Conservation (phyloP, 2,797 vertebrate genomes). For the Centropyge bicolor region DNA sequence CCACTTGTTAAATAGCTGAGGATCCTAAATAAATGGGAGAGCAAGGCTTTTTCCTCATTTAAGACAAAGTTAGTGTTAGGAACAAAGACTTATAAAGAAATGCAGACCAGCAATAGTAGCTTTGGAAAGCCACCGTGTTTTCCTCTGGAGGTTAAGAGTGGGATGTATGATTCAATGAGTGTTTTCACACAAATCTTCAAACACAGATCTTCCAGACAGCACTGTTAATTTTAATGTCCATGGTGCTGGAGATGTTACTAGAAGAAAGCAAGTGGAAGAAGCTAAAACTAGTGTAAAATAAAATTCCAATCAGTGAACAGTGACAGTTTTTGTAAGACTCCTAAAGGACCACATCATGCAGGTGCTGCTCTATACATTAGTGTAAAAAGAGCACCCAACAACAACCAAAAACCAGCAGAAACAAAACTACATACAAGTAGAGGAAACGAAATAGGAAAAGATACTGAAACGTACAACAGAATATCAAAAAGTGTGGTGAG, state of each 20-base stretch:
- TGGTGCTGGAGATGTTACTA: constrained; percentile 35
- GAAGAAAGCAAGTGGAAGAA: not conserved
- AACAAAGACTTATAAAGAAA: constrained; percentile 52
- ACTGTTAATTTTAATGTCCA: constrained; percentile 16
- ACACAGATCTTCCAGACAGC: constrained; percentile 1
- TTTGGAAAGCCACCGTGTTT: not conserved
- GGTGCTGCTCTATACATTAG: not conserved
- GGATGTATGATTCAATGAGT: not conserved
- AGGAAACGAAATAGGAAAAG: not conserved
- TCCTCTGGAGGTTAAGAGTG: constrained; percentile 7
- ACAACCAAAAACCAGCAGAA: not conserved
- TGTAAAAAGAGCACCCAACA: not conserved
- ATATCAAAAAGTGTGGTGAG: not conserved
- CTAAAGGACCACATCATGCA: not conserved
- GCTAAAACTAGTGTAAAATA: not conserved
- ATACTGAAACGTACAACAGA: not conserved
- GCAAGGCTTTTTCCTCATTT: constrained; percentile 19
- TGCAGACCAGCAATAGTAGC: constrained; percentile 2
- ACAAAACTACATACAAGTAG: not conserved
- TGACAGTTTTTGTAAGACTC: not conserved
- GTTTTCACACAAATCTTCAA: constrained; percentile 1
- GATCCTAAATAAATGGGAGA: constrained; percentile 55
- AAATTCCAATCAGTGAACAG: not conserved
- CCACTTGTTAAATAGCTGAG: constrained; percentile 60
- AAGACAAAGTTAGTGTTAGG: constrained; percentile 11